A percentile compares a stretch with the other conserved stretches of the same genome.
Evolutionary conservation across 64 coral and sea anemone genomes (phyloP).

Genomic region (Catalaphyllia jardinei): DNA sequence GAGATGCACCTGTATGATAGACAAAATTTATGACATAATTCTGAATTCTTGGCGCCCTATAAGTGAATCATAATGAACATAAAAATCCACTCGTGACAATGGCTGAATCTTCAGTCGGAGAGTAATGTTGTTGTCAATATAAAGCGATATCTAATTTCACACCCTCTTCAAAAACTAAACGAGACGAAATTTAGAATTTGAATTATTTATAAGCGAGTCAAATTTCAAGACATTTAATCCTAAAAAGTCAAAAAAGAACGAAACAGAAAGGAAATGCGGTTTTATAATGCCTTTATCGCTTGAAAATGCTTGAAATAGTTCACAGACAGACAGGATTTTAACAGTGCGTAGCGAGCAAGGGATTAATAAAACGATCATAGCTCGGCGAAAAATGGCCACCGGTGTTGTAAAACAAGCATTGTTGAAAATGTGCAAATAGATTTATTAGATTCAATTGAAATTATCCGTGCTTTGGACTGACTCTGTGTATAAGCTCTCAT

Average conservation of each 20-base stretch:
- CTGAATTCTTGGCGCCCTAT: no score
- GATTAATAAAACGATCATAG: neutral
- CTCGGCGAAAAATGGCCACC: neutral
- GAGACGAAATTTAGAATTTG: neutral
- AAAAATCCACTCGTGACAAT: no score
- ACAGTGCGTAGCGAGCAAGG: neutral
- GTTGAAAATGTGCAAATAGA: neutral
- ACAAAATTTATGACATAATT: no score
- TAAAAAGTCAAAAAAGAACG: neutral
- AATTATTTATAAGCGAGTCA: neutral
- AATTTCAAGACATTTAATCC: constrained; percentile 6
- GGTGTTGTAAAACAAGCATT: neutral
- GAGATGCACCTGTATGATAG: no score
- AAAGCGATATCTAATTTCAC: constrained; percentile 1
- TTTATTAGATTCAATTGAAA: neutral
- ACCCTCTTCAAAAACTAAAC: neutral
- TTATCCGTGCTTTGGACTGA: neutral
- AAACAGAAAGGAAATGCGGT: neutral
- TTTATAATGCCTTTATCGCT: neutral
- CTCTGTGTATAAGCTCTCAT: neutral
- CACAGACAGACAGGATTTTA: neutral
- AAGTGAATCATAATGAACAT: no score
- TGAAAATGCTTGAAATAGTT: neutral
- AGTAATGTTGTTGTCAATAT: neutral
- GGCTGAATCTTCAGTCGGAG: no score